Evolutionary conservation across 2,113 vertebrate genomes (phyloP).

Genomic region (Entomyzon cyanotis): DNA sequence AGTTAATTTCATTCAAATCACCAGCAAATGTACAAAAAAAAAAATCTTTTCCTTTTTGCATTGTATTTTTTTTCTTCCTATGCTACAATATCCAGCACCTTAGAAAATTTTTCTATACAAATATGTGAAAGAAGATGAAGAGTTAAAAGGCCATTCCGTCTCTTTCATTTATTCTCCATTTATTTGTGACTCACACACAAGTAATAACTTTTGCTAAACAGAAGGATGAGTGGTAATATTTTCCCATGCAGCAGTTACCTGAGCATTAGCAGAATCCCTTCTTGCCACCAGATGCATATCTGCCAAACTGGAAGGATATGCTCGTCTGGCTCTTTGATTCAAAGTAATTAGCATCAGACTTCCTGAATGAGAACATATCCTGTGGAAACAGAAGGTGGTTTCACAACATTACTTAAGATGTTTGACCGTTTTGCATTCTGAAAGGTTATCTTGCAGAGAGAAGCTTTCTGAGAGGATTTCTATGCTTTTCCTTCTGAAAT

Average conservation of each 20-base stretch:
- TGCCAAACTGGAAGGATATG: constrained; percentile 50
- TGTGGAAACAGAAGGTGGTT: constrained; percentile 64
- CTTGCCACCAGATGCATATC: constrained; percentile 39
- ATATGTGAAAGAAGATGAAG: background rate
- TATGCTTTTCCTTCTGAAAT: background rate
- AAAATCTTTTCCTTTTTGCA: background rate
- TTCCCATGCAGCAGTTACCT: constrained; percentile 47
- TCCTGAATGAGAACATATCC: constrained; percentile 77
- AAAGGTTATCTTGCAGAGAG: background rate
- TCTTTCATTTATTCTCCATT: background rate
- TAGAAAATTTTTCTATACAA: background rate
- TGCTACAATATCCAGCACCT: background rate
- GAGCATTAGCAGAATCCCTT: constrained; percentile 26
- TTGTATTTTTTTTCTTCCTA: background rate
- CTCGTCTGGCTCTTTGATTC: constrained; percentile 56
- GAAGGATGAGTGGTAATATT: background rate
- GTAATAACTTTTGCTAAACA: background rate
- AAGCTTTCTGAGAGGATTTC: constrained; percentile 32
- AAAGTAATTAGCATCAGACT: constrained; percentile 65
- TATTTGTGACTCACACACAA: background rate
- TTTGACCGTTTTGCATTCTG: background rate
- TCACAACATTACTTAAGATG: constrained; percentile 44
- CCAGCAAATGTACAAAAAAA: background rate
- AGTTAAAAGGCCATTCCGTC: background rate
- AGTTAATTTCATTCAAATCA: background rate